Evolutionary conservation across 2,888 invertebrate species (phyloP).

Genomic region (Schrankia costaestrigalis): DNA sequence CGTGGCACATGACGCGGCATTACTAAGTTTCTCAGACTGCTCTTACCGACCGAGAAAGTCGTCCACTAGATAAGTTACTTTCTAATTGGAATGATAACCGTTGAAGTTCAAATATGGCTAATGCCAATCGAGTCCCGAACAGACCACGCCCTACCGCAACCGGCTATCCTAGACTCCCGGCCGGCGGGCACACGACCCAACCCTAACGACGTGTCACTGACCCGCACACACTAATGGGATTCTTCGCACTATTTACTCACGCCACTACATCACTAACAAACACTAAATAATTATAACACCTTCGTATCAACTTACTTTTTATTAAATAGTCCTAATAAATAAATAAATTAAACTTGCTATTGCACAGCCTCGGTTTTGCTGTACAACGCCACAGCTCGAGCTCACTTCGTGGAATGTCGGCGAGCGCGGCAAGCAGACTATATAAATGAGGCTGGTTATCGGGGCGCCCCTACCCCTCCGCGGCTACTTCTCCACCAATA

Average conservation of each 20-base stretch:
- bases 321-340: slow-evolving; percentile 77
- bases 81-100: slow-evolving; percentile 43
- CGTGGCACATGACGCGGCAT: slow-evolving; percentile 61
- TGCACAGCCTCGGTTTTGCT: slow-evolving; percentile 77
- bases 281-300: slow-evolving; percentile 47
- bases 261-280: slow-evolving; percentile 42
- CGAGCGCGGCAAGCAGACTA: slow-evolving; percentile 73
- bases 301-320: slow-evolving; percentile 71
- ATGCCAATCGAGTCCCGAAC: slow-evolving; percentile 27
- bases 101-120: slow-evolving; percentile 24
- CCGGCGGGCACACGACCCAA: slow-evolving; percentile 47
- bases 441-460: slow-evolving; percentile 79
- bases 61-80: slow-evolving; percentile 47
- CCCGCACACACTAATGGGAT: slow-evolving; percentile 61
- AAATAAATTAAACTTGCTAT: slow-evolving; percentile 77
- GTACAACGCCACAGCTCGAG: slow-evolving; percentile 75
- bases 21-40: slow-evolving; percentile 44
- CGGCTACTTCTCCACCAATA: slow-evolving; percentile 81
- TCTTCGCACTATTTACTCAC: slow-evolving; percentile 51
- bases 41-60: slow-evolving; percentile 56
- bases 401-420: slow-evolving; percentile 78
- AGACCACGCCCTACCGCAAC: slow-evolving; percentile 80
- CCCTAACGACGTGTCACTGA: slow-evolving; percentile 67
- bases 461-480: slow-evolving; percentile 77
- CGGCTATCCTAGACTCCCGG: slow-evolving; percentile 59